Evolutionary conservation across 2,888 invertebrate genomes (phyloP), one percentile per base, ranked within the genome.

Genomic region (Diarsia rubi): DNA sequence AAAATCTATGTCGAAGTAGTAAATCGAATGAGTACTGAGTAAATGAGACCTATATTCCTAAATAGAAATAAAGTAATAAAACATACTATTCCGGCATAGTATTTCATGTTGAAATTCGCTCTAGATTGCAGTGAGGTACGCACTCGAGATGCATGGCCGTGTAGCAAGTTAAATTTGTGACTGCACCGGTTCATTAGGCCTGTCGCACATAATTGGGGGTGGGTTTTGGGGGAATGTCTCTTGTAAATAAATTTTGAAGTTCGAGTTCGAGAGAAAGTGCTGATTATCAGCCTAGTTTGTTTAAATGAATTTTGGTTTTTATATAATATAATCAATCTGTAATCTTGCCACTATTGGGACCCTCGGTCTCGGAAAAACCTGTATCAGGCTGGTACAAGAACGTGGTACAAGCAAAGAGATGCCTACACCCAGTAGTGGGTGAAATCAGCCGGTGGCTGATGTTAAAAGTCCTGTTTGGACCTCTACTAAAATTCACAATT

Each of bases 131-230:
- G 27, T 54, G 67, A 78, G 66, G 79, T 73, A 80, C 81, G 77
- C 83, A 80, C 75, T 77, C 52, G 83, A 84, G 83, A 87, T 84
- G 81, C 86, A 81, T 76, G 78, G 76, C 78, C 70, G 54, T 85
- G 82, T 82, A 87, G 85, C 84, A 89, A 90, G 84, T 86, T 86
- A 85, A 87, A 88, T 31, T 71, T 24, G 83, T 86, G 83, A 75
- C 84, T 79, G 80, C 69, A 44, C 69, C 31, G 14, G 42, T 42
- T 72, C 73, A 70, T 70, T 60, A 79, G 21, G 49, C 8, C 31
- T 21, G 31, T 37, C 52, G 45, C 44, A 73, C 49, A 42, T 8
- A 27, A 31, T 31, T 31, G 31, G 31, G 31, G 31, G 31, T 31
- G 31, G 31, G 31, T 31, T 31, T 31, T 31, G 31, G 31, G 31